phyloP scores from a whole-genome alignment of 1,140 invertebrate genomes.

The Babylonia areolata region DNA sequence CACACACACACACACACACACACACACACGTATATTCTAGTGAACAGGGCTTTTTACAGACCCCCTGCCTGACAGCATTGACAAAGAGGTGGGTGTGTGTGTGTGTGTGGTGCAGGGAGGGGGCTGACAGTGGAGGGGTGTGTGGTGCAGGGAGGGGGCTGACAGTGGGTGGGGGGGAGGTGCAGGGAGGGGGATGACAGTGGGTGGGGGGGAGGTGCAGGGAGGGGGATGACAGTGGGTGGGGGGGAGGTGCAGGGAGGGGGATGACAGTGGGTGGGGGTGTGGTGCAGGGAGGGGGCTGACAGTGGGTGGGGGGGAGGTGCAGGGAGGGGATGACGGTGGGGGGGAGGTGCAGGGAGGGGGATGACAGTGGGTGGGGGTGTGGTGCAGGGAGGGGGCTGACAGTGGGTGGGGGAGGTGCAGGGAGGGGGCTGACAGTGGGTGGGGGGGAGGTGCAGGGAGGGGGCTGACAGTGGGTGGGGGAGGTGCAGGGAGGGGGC shows the following conservation, averaged over 20 bases:
- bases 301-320: no score
- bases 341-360: neutral
- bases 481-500: conserved; percentile 18
- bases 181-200: neutral
- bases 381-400: conserved; percentile 23
- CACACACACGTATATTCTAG: no score
- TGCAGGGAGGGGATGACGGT: conserved; percentile 22
- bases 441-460: conserved; percentile 5
- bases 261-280: neutral
- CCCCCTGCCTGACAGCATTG: no score
- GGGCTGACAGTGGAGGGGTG: no score
- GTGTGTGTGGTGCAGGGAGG: no score
- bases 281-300: no score
- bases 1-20: no score
- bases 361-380: no score
- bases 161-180: neutral
- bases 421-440: conserved; percentile 35
- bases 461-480: no score
- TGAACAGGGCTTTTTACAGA: no score
- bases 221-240: neutral
- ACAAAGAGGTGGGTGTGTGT: neutral
- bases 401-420: no score
- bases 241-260: neutral
- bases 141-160: neutral
- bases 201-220: neutral